These are phyloP conservation scores for Styela clava DNA, from an alignment of 23 tunicate genomes.

Conservation along the genomic window DNA sequence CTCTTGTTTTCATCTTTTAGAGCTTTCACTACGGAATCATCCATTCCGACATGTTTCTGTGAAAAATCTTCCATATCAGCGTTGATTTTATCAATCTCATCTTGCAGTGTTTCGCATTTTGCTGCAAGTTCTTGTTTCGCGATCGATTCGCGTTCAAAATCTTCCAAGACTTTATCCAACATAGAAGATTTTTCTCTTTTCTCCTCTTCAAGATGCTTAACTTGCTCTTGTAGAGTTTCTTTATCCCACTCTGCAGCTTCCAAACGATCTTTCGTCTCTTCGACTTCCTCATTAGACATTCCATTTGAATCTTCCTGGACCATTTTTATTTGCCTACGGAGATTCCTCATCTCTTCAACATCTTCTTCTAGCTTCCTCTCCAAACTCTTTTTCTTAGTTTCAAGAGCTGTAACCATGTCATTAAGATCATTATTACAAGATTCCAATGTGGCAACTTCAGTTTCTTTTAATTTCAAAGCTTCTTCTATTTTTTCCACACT, in stretches of 20 bases:
- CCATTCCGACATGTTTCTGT: background rate
- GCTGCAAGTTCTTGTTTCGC: slow-evolving; percentile 45
- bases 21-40: background rate
- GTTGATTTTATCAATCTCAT: slow-evolving; percentile 2
- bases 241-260: slow-evolving; percentile 37
- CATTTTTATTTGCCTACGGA: slow-evolving; percentile 52
- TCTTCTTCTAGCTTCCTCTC: slow-evolving; percentile 48
- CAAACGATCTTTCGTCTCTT: slow-evolving; percentile 27
- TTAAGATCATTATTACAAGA: slow-evolving; percentile 76
- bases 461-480: slow-evolving; percentile 15
- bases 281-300: slow-evolving; percentile 26
- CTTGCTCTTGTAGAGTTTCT: slow-evolving; percentile 17
- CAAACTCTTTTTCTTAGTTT: slow-evolving; percentile 40
- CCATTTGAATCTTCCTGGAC: background rate
- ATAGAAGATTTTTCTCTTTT: slow-evolving; percentile 51
- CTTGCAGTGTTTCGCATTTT: slow-evolving; percentile 37
- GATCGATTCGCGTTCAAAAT: slow-evolving; percentile 54
- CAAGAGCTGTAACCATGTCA: slow-evolving; percentile 76
- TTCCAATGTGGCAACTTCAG: slow-evolving; percentile 46
- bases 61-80: background rate
- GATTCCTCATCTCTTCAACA: slow-evolving; percentile 47
- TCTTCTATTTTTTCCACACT: slow-evolving; percentile 23
- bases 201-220: slow-evolving; percentile 46
- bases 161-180: slow-evolving; percentile 46
- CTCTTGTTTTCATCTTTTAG: background rate